Evolutionary conservation across 2,113 vertebrate species (phyloP).

Genomic region (Orientallactaga bullata): DNA sequence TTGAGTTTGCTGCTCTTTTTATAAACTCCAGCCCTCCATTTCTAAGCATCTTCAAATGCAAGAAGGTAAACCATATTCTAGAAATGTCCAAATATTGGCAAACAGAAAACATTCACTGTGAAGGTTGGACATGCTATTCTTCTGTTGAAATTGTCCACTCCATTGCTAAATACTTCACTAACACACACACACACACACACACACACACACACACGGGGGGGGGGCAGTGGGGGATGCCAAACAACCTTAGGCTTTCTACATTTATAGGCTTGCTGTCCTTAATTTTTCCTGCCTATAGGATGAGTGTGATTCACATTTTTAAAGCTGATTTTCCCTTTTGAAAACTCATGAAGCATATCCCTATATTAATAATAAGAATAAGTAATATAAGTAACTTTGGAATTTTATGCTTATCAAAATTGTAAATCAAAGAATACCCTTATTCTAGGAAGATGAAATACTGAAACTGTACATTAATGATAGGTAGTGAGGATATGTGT

Average conservation of each 20-base stretch:
- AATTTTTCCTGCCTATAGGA: neutral
- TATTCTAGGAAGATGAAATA: neutral
- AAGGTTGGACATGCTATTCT: neutral
- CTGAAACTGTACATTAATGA: neutral
- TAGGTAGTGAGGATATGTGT: neutral
- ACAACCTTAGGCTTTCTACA: neutral
- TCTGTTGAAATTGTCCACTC: neutral
- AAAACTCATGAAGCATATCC: slow-evolving; percentile 34
- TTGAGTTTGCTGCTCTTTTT: slow-evolving; percentile 34
- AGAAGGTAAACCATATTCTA: slow-evolving; percentile 22
- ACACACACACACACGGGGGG: neutral
- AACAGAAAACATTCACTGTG: neutral
- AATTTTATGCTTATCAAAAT: slow-evolving; percentile 19
- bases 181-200: neutral
- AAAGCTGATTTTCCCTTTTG: slow-evolving; percentile 1
- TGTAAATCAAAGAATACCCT: neutral
- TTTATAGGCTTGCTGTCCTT: neutral
- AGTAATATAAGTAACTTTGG: neutral
- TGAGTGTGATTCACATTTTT: slow-evolving; percentile 18
- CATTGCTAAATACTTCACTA: neutral
- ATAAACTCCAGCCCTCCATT: neutral
- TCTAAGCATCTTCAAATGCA: neutral
- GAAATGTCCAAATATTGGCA: neutral
- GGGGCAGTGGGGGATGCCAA: too few species aligned
- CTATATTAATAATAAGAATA: neutral